These are phyloP conservation scores for Euura lappo DNA, from an alignment of 1,140 invertebrate genomes.

Conservation along the genomic window DNA sequence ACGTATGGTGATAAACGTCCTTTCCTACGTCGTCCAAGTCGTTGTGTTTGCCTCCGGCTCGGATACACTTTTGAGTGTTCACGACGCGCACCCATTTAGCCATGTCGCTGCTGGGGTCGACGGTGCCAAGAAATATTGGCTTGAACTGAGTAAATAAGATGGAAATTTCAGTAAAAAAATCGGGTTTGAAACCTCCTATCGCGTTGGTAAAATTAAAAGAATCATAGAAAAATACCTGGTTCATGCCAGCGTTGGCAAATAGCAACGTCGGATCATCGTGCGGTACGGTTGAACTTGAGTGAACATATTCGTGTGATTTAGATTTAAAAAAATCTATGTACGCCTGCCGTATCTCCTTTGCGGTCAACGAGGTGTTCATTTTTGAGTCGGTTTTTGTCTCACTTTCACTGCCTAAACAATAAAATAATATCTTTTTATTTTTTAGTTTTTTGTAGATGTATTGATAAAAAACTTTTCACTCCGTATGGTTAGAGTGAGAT, in stretches of 20 bases:
- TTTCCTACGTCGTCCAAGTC: conserved; percentile 99
- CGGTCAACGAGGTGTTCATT: conserved; percentile 67
- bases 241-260: conserved; percentile 99
- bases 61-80: conserved; percentile 98
- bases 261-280: conserved; percentile 97
- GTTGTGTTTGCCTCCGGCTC: conserved; percentile 99
- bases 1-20: conserved; percentile 99
- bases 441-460: no score
- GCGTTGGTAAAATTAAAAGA: no score
- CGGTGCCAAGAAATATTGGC: conserved; percentile 95
- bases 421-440: not conserved
- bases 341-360: conserved; percentile 84
- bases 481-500: no score
- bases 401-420: conserved; percentile 17
- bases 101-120: conserved; percentile 97
- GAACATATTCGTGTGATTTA: conserved; percentile 92
- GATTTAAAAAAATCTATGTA: conserved; percentile 96
- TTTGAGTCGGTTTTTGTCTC: conserved; percentile 20
- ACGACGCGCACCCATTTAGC: conserved; percentile 81
- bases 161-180: not conserved
- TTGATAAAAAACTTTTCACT: no score
- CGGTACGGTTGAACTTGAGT: conserved; percentile 97
- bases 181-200: no score
- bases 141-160: conserved; percentile 76
- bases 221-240: conserved; percentile 69